Percentiles rank a stretch among this genome's conserved stretches.
Conservation (phyloP, 2,113 vertebrate species). For the Dicerorhinus sumatrensis region DNA sequence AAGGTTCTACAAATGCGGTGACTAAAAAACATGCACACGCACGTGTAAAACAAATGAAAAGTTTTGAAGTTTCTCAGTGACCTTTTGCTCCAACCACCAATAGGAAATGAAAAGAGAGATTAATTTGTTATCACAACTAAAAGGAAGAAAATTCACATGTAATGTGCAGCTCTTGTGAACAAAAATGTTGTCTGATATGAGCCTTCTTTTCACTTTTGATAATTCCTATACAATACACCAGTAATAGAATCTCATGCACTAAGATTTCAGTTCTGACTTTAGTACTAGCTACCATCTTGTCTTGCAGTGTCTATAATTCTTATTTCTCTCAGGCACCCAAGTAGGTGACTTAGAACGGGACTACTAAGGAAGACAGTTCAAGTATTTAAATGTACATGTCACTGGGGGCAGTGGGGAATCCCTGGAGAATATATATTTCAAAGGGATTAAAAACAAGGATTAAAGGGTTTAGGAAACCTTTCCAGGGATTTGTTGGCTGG, state of each 20-base stretch:
- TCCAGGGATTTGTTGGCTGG: background rate
- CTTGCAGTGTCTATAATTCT: background rate
- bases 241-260: background rate
- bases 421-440: background rate
- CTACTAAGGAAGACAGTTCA: constrained; percentile 37
- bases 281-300: background rate
- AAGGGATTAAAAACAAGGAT: constrained; percentile 2
- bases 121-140: background rate
- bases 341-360: background rate
- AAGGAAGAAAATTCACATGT: background rate
- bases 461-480: background rate
- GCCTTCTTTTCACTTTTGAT: background rate
- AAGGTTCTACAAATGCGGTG: background rate
- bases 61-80: background rate
- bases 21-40: background rate
- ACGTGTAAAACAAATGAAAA: background rate
- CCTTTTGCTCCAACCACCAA: background rate
- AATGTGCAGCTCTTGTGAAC: background rate
- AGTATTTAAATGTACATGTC: background rate
- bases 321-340: background rate
- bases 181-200: background rate
- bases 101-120: background rate
- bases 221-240: background rate
- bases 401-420: background rate
- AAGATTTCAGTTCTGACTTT: background rate